phyloP scores from a whole-genome alignment of 2,888 invertebrate species.

The Teleogryllus oceanicus region DNA sequence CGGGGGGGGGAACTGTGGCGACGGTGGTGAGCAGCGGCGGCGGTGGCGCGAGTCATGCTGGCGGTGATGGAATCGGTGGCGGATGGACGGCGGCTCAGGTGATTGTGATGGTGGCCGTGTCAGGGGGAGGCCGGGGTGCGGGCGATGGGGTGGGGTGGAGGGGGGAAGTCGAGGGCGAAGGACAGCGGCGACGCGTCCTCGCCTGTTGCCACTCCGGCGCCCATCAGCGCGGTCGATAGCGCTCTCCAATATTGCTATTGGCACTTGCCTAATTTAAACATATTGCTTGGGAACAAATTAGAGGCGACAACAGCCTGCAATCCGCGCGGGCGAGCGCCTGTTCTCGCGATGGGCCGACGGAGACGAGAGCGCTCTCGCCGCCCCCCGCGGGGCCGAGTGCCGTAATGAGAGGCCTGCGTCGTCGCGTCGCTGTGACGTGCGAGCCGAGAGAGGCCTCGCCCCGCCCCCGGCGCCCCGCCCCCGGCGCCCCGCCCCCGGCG shows the following conservation, averaged over 20 bases:
- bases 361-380: neutral
- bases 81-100: too few species aligned
- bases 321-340: neutral
- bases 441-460: neutral
- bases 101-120: too few species aligned
- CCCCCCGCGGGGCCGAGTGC: neutral
- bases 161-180: neutral
- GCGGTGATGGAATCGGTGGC: too few species aligned
- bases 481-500: neutral
- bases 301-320: conserved; percentile 21
- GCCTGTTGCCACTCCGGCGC: neutral
- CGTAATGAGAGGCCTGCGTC: neutral
- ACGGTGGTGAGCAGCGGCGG: too few species aligned
- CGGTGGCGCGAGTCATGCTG: too few species aligned
- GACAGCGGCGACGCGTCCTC: neutral
- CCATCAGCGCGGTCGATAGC: neutral
- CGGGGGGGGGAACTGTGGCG: too few species aligned
- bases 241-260: conserved; percentile 23
- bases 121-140: neutral
- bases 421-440: neutral
- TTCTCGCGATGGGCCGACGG: neutral
- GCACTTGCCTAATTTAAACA: conserved; percentile 27
- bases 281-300: conserved; percentile 25
- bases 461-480: neutral
- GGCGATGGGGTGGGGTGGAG: neutral